These are phyloP conservation scores for Chelonia mydas DNA, from an alignment of 2,797 vertebrate genomes.

Conservation along the genomic window DNA sequence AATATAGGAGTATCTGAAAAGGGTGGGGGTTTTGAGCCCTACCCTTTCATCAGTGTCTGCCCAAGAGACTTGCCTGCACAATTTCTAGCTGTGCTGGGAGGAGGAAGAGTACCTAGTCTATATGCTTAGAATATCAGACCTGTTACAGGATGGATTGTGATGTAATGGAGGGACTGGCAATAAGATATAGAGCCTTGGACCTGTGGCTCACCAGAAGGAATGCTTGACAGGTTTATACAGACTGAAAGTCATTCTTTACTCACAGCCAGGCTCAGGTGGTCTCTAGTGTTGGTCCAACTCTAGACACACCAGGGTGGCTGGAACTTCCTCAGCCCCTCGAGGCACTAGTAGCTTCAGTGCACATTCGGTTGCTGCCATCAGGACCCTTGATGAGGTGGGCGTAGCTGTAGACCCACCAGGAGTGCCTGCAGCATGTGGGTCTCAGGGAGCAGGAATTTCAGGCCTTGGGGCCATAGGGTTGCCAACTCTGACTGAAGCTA, in stretches of 20 bases:
- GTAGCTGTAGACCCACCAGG: neutral
- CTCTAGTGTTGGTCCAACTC: neutral
- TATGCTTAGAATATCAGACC: neutral
- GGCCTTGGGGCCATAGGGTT: neutral
- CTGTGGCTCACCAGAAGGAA: neutral
- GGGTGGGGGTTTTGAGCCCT: neutral
- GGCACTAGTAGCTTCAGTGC: neutral
- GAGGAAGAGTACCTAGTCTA: neutral
- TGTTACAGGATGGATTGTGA: neutral
- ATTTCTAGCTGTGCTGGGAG: neutral
- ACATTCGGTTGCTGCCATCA: neutral
- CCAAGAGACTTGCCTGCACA: neutral
- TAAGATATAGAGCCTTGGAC: neutral
- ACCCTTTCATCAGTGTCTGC: neutral
- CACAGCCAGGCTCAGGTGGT: neutral
- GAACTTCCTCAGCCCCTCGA: neutral
- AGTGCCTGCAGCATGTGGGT: neutral
- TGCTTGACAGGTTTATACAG: neutral
- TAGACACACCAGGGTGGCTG: neutral
- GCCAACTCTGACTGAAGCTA: no score
- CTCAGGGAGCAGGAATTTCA: fast-evolving
- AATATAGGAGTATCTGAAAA: neutral
- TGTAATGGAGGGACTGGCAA: neutral
- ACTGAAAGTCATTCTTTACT: neutral
- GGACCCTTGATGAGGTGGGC: neutral